Percentiles rank a stretch among this genome's conserved stretches.
phyloP scores from a whole-genome alignment of 2,888 invertebrate genomes.

The Bedellia somnulentella region DNA sequence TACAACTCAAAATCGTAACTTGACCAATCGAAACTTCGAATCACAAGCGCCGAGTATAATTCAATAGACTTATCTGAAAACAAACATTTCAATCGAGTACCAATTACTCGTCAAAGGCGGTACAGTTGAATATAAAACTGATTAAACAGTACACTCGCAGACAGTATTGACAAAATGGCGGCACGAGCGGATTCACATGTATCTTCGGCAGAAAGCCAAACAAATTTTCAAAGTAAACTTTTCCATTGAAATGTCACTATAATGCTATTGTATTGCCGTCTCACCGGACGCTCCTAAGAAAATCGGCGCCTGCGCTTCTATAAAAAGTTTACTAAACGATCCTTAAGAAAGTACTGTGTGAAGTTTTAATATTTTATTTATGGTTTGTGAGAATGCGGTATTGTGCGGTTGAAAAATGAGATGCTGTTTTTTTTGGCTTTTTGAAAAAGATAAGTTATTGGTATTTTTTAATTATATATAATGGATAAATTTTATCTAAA shows the following conservation, averaged over 20 bases:
- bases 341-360: too few relatives aligned
- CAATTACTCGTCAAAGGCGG: constrained; percentile 58
- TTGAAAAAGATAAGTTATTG: too few relatives aligned
- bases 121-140: constrained; percentile 50
- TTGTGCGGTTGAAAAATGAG: too few relatives aligned
- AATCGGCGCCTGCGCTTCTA: not conserved
- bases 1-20: too few relatives aligned
- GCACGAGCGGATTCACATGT: constrained; percentile 31
- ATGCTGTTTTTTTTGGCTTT: too few relatives aligned
- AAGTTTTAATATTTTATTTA: not conserved
- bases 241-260: constrained; percentile 50
- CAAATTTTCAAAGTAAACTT: constrained; percentile 44
- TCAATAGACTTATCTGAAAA: too few relatives aligned
- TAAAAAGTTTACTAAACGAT: not conserved
- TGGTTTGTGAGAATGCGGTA: too few relatives aligned
- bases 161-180: constrained; percentile 54
- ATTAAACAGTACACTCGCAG: constrained; percentile 45
- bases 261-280: constrained; percentile 36
- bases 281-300: constrained; percentile 6
- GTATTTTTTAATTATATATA: too few relatives aligned
- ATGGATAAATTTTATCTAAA: too few relatives aligned
- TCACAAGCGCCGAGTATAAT: too few relatives aligned
- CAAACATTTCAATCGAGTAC: too few relatives aligned
- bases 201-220: constrained; percentile 21
- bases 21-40: too few relatives aligned